These are phyloP conservation scores for Hermetia illucens DNA, from an alignment of 1,140 invertebrate genomes.

Conservation along the genomic window DNA sequence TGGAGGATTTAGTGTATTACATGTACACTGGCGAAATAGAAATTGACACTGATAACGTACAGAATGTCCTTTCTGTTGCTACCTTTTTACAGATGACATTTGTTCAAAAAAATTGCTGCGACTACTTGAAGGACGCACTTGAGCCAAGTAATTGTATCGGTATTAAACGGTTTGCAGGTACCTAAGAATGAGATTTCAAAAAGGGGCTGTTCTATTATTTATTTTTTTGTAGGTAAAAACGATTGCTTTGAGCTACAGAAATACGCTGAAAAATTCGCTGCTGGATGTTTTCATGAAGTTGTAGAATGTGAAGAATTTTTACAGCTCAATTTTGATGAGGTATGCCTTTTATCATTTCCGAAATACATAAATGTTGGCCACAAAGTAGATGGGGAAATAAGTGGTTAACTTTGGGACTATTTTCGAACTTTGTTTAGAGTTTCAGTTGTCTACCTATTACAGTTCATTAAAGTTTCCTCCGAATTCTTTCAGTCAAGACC, in stretches of 20 bases:
- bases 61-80: constrained; percentile 7
- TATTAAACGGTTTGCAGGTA: constrained; percentile 8
- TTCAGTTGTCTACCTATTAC: too few species aligned
- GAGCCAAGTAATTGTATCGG: constrained; percentile 10
- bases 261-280: constrained; percentile 4
- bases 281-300: constrained; percentile 9
- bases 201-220: background rate
- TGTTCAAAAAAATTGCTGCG: constrained; percentile 7
- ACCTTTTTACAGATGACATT: constrained; percentile 8
- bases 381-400: too few species aligned
- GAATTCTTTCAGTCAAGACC: background rate
- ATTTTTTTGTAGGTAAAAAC: background rate
- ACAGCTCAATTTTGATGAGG: constrained; percentile 7
- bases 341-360: too few species aligned
- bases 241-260: constrained; percentile 3
- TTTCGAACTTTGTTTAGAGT: too few species aligned
- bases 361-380: too few species aligned
- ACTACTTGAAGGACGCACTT: constrained; percentile 7
- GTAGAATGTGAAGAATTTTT: constrained; percentile 9
- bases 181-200: background rate
- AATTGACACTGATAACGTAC: constrained; percentile 6
- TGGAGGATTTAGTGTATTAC: constrained; percentile 8
- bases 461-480: background rate
- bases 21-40: constrained; percentile 8
- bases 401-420: too few species aligned